These are phyloP conservation scores for Hermatobates lingyangjiaoensis DNA, from an alignment of 1,140 invertebrate species.

Conservation along the genomic window DNA sequence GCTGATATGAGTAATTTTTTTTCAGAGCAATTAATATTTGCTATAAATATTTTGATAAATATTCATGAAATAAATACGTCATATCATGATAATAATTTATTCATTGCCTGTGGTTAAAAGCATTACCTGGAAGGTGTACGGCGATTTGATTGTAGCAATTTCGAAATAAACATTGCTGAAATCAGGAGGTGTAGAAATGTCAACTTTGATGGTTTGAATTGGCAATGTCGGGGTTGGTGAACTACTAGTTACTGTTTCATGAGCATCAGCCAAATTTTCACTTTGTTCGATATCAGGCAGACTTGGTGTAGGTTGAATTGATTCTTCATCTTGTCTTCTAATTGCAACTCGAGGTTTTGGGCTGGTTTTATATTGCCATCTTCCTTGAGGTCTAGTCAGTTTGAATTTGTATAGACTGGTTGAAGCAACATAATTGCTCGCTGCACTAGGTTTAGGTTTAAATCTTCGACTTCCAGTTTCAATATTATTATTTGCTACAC, in stretches of 20 bases:
- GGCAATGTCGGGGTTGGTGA: conserved; percentile 29
- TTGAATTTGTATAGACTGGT: conserved; percentile 52
- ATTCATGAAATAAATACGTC: no score
- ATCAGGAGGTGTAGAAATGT: conserved; percentile 67
- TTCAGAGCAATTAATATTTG: no score
- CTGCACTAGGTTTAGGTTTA: conserved; percentile 12
- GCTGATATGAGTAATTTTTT: no score
- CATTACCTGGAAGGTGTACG: conserved; percentile 75
- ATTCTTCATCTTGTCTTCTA: conserved; percentile 41
- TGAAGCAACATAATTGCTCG: conserved; percentile 20
- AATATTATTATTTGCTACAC: conserved; percentile 8
- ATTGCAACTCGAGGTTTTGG: conserved; percentile 68
- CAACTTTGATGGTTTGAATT: conserved; percentile 59
- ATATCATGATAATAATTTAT: no score
- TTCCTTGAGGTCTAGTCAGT: conserved; percentile 49
- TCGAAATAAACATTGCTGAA: conserved; percentile 67
- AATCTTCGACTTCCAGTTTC: conserved; percentile 10
- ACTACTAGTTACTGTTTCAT: conserved; percentile 17
- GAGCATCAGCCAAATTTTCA: conserved; percentile 29
- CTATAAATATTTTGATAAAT: no score
- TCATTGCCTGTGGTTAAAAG: no score
- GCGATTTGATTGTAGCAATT: conserved; percentile 73
- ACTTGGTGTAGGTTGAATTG: conserved; percentile 15
- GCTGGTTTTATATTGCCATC: conserved; percentile 75
- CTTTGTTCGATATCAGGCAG: conserved; percentile 16